Base-by-base conservation (phyloP, 2,888 invertebrate species). In the Thymelicus lineola region DNA sequence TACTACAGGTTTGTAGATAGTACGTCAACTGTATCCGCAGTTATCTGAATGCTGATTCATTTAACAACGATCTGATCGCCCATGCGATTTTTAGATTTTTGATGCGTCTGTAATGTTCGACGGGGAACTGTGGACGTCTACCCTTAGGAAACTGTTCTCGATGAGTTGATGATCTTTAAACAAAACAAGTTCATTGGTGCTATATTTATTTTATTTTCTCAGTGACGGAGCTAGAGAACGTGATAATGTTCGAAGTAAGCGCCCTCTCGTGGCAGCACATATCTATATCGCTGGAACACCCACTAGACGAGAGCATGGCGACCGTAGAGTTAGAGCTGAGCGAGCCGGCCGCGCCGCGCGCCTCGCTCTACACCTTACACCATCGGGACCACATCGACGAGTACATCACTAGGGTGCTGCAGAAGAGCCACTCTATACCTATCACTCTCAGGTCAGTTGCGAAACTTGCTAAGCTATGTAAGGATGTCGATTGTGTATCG, bases 371-470 rank as follows among this genome's bases (percentile, higher is more conserved):
- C 83, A 95, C 96, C 36, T 94, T 96, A 1, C 94, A 2, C 86
- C 88, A 72, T 82, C 74, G 85, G 0, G 87, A 88, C 1, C 89
- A 87, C 46, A 74, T 93, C 12, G 92, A 94, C 73, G 94, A 94
- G 10, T 91, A 93, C 77, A 86, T 94, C 80, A 92, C 93, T 75
- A 58, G 87, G 72, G 87, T 98, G 62, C 95, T 98, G 74, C 98
- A 98, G 86, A 96, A 97, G 82, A 97, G 97, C 79, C 95, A 98
- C 80, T 98, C 98, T n/a, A 97, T 99, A 85, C 98, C 99, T 1
- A 95, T 98, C 66, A 98, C 98, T 7, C 95, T 98, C 90, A 95
- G 98, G 82, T 38, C 10, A 38, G 38, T 28, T 28, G 28, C 28
- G 28, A 28, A 28, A 5, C 5, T 28, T 28, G 28, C 28, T 3